phyloP scores from a whole-genome alignment of 1,140 invertebrate genomes.

The Notospermus geniculatus region DNA sequence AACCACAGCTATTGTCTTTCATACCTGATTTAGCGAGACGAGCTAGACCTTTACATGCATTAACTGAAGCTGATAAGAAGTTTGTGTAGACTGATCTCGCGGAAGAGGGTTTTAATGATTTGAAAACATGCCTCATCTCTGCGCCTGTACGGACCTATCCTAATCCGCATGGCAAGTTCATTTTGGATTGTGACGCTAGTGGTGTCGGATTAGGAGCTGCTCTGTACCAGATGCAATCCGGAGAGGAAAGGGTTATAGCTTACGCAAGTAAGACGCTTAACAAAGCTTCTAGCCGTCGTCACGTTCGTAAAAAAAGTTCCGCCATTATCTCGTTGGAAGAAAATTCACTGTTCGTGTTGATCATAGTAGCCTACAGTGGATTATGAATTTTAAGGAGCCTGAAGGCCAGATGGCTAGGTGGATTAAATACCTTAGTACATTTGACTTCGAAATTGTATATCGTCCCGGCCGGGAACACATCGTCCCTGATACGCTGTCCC shows the following conservation, averaged over 20 bases:
- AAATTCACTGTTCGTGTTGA: not conserved
- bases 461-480: not conserved
- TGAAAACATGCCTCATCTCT: constrained; percentile 32
- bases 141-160: constrained; percentile 33
- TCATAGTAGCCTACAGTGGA: constrained; percentile 6
- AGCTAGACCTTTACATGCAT: not conserved
- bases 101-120: constrained; percentile 1
- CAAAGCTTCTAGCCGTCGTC: constrained; percentile 12
- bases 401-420: too few relatives aligned
- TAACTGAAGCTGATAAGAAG: constrained; percentile 9
- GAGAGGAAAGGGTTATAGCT: constrained; percentile 27
- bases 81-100: constrained; percentile 6
- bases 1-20: not conserved
- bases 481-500: too few relatives aligned
- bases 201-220: constrained; percentile 32
- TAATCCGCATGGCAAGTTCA: constrained; percentile 33
- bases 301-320: constrained; percentile 16
- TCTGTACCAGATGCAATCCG: constrained; percentile 33
- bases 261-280: constrained; percentile 30
- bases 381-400: not conserved
- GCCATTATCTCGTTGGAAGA: constrained; percentile 9
- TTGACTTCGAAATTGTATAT: not conserved
- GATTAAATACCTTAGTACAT: too few relatives aligned
- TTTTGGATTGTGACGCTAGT: constrained; percentile 33
- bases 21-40: too few relatives aligned